Evolutionary conservation across 2,113 vertebrate genomes (phyloP).

Genomic region (Carassius gibelio): DNA sequence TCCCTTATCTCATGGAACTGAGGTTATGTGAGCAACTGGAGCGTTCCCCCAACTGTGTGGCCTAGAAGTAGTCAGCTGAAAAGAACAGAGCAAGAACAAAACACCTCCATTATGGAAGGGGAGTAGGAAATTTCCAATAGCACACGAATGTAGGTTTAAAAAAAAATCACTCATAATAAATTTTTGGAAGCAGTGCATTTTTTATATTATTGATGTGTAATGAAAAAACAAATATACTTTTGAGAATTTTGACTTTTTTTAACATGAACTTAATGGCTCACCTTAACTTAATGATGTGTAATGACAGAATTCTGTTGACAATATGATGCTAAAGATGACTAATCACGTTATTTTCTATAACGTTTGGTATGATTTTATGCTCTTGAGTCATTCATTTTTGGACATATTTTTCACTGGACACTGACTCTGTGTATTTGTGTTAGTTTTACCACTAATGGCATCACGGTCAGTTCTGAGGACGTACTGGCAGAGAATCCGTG

Average conservation of each 20-base stretch:
- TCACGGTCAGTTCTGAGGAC: conserved; percentile 56
- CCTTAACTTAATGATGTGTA: not conserved
- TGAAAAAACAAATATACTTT: not conserved
- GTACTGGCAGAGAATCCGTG: conserved; percentile 86
- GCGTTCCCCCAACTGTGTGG: no score
- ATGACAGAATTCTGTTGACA: not conserved
- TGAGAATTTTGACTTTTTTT: not conserved
- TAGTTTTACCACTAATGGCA: not conserved
- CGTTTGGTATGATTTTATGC: not conserved
- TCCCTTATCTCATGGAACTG: no score
- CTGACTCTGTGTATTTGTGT: not conserved
- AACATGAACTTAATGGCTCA: not conserved
- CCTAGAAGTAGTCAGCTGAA: no score
- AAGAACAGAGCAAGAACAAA: not conserved
- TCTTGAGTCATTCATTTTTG: not conserved
- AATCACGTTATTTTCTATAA: not conserved
- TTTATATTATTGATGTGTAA: not conserved
- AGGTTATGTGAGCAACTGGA: no score
- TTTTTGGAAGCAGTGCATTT: not conserved
- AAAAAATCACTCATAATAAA: not conserved
- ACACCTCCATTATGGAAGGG: not conserved
- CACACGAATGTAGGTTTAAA: not conserved
- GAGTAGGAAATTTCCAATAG: not conserved
- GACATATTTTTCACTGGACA: not conserved
- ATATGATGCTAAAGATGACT: not conserved